phyloP scores from a whole-genome alignment of 2,797 vertebrate genomes.

The Huso huso region DNA sequence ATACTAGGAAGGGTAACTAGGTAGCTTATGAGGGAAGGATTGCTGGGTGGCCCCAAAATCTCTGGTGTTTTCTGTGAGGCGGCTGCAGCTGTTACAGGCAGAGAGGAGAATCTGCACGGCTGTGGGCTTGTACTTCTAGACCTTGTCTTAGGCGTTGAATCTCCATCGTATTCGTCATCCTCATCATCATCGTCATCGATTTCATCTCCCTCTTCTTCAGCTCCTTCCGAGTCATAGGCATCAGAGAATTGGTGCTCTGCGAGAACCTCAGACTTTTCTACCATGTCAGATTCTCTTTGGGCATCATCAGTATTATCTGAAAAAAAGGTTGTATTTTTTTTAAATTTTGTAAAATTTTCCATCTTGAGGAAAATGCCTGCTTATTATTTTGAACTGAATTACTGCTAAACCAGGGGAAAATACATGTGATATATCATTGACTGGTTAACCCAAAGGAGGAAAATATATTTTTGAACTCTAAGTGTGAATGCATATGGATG shows the following conservation, averaged over 20 bases:
- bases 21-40: conserved; percentile 80
- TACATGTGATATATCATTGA: too few species aligned
- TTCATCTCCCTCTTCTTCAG: conserved; percentile 81
- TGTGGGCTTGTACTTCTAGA: conserved; percentile 92
- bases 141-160: conserved; percentile 86
- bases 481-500: too few species aligned
- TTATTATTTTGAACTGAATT: too few species aligned
- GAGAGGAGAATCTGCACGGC: conserved; percentile 70
- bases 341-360: too few species aligned
- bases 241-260: conserved; percentile 92
- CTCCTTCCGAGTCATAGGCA: conserved; percentile 83
- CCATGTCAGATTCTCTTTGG: conserved; percentile 70
- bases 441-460: too few species aligned
- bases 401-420: too few species aligned
- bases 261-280: conserved; percentile 55
- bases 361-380: too few species aligned
- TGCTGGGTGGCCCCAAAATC: conserved; percentile 53
- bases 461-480: too few species aligned
- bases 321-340: neutral
- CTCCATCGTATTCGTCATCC: conserved; percentile 88
- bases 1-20: conserved; percentile 90
- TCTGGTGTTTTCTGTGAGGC: conserved; percentile 62
- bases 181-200: conserved; percentile 93
- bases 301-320: conserved; percentile 64
- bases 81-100: conserved; percentile 68